Base-by-base conservation (phyloP, 1,140 invertebrate species). In the Solen grandis region DNA sequence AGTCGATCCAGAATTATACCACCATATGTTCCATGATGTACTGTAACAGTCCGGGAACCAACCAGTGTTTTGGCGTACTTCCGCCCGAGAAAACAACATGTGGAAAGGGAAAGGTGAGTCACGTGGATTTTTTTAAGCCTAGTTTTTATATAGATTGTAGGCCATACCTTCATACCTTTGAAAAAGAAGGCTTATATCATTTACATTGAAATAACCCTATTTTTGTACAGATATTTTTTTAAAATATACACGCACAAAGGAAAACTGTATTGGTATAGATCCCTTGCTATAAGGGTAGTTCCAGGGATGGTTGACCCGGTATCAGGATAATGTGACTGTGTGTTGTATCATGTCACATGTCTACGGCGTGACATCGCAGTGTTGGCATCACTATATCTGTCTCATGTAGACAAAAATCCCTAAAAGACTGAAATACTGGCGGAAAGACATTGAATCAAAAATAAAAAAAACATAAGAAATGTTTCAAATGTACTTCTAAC, bases 21-120 rank as follows among this genome's bases (percentile, higher is more conserved):
- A 76, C 75, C 22, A 73, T 89, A 29, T 89, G 88, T 76, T 78
- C 54, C 1, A 25, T 57, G 3, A 82, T 89, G 84, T 89, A 77
- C 66, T 89, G 88, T 68, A 74, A 66, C 27, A 69, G 87, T 52
- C 82, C 84, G 1, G 62, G 63, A 25, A 80, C 81, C 13, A 72
- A 41, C 25, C 82, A 69, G 0, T 89, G 86, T 69, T 82, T 60
- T 27, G 73, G 72, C 5, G 66, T 81, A 14, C 52, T 81, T 13
- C 84, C 86, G 0, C 83, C 83, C 22, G 83, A 86, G 59, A 86
- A 86, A 0, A 87, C 86, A 13, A 73, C 85, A 0, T 89, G 88
- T 82, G 88, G 87, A 0, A 68, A 85, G 46, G 81, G 80, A 46
- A 88, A 85, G 88, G 88, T 89, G 80, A 16, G 41, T 22, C 22